Evolutionary conservation across 1,140 invertebrate species (phyloP).

Genomic region (Drosophila sechellia): DNA sequence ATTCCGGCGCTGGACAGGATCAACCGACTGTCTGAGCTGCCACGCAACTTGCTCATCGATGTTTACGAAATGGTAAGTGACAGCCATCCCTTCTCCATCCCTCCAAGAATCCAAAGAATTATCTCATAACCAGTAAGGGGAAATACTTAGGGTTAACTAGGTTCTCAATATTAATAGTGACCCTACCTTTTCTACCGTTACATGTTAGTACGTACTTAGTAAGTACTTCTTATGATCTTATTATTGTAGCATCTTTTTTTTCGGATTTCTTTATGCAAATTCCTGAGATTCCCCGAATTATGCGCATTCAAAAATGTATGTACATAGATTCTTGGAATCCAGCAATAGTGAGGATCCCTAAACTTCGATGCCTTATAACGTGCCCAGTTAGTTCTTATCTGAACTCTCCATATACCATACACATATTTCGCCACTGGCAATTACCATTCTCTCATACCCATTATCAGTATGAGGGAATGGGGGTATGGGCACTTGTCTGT

Average conservation of each 20-base stretch:
- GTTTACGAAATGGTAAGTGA: constrained; percentile 75
- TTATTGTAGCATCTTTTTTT: no score
- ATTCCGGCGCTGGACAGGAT: constrained; percentile 66
- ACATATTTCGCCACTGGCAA: constrained; percentile 37
- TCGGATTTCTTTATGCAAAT: no score
- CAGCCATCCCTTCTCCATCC: neutral
- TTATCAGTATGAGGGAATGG: constrained; percentile 17
- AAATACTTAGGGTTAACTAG: neutral
- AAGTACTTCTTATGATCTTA: no score
- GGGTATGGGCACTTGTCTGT: constrained; percentile 22
- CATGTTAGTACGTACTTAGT: no score
- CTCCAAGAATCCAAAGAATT: neutral
- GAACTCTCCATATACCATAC: neutral
- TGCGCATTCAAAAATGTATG: neutral
- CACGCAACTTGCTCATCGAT: constrained; percentile 73
- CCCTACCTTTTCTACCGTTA: no score
- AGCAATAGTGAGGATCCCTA: neutral
- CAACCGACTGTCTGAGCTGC: constrained; percentile 70
- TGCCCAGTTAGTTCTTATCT: constrained; percentile 19
- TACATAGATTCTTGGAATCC: neutral
- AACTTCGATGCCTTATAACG: no score
- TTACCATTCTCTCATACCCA: constrained; percentile 33
- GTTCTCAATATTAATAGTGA: neutral
- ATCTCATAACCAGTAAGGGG: constrained; percentile 8
- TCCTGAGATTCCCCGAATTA: neutral